A percentile compares a stretch with the other conserved stretches of the same genome.
phyloP scores from a whole-genome alignment of 2,888 invertebrate genomes.

The Hecatera dysodea region DNA sequence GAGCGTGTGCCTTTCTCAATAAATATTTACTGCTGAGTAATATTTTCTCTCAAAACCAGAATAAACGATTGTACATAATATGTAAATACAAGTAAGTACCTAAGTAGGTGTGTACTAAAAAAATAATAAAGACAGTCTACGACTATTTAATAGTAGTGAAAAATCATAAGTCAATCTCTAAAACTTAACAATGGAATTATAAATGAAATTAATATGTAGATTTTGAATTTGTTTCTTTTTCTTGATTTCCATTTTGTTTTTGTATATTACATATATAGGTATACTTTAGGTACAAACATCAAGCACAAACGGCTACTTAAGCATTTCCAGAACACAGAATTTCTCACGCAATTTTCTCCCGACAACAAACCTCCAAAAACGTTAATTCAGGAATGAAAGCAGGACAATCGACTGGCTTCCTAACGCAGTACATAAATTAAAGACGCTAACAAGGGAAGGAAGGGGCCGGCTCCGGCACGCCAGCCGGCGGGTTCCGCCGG shows the following conservation, averaged over 20 bases:
- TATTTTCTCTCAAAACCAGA: neutral
- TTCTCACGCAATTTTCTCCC: slow-evolving; percentile 24
- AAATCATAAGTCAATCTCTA: too few species aligned
- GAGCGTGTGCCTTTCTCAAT: neutral
- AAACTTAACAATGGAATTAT: too few species aligned
- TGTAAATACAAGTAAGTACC: neutral
- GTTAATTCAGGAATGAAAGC: slow-evolving; percentile 63
- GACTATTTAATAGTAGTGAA: too few species aligned
- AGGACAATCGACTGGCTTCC: slow-evolving; percentile 62
- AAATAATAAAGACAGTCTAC: too few species aligned
- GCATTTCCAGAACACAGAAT: neutral
- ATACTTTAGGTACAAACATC: neutral
- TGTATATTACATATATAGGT: too few species aligned
- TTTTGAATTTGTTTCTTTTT: too few species aligned
- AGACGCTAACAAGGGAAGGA: slow-evolving; percentile 71
- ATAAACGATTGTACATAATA: neutral
- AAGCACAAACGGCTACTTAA: neutral
- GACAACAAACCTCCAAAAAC: slow-evolving; percentile 28
- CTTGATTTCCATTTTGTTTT: too few species aligned
- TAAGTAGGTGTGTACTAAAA: too few species aligned
- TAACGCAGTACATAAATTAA: slow-evolving; percentile 63
- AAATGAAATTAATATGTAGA: too few species aligned
- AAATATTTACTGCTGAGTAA: neutral
- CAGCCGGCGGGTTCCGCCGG: slow-evolving; percentile 75
- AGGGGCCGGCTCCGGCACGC: slow-evolving; percentile 76